Conservation (phyloP, 2,113 vertebrate genomes). For the Cottus gobio region DNA sequence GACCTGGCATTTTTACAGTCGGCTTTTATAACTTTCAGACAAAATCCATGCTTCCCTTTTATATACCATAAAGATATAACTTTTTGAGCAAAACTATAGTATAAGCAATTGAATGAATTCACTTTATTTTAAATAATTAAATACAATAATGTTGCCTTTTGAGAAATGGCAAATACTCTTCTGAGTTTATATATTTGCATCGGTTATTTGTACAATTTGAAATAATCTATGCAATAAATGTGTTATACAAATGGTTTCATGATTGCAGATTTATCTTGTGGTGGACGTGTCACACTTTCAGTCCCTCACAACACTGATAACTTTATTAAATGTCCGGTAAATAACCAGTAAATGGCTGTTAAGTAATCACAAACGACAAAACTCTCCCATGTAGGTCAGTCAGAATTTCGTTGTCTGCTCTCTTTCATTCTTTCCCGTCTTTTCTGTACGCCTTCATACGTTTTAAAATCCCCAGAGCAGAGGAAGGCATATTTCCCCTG, state of each 20-base stretch:
- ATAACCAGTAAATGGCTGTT: background rate
- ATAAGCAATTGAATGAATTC: background rate
- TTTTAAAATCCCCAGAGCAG: background rate
- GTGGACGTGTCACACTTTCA: background rate
- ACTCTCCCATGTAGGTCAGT: background rate
- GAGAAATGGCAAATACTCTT: background rate
- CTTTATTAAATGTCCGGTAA: background rate
- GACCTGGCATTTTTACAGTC: background rate
- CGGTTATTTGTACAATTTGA: background rate
- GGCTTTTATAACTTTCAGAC: background rate
- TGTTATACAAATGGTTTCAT: background rate
- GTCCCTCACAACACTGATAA: background rate
- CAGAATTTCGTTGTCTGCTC: background rate
- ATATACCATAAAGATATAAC: background rate
- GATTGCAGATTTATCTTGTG: background rate
- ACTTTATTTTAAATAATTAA: background rate
- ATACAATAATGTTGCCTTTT: background rate
- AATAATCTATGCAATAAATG: background rate
- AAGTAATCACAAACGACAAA: background rate
- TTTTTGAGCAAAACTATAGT: background rate
- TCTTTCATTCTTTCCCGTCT: background rate
- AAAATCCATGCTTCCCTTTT: background rate
- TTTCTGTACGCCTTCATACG: background rate
- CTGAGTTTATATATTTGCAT: background rate
- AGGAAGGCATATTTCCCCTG: background rate